A percentile compares a stretch with the other conserved stretches of the same genome.
Evolutionary conservation across 2,113 vertebrate genomes (phyloP).

Genomic region (Stomatorhinus ivindoensis): DNA sequence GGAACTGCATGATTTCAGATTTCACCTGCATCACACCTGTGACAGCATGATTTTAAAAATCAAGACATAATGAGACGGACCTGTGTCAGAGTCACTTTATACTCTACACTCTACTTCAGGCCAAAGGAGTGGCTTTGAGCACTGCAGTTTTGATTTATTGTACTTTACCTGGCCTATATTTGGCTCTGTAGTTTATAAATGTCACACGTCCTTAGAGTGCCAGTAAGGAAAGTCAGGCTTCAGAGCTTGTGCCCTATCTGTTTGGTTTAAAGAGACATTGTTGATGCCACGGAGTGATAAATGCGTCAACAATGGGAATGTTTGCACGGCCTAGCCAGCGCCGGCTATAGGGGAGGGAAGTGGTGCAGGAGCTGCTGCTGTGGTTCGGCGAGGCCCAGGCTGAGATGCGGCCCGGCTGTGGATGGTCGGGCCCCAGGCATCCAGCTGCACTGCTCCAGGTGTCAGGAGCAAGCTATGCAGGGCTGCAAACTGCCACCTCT

Average conservation of each 20-base stretch:
- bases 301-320: constrained; percentile 15
- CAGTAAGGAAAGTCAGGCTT: neutral
- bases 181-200: neutral
- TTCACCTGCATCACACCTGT: neutral
- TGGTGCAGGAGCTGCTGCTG: neutral
- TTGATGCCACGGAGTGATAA: constrained; percentile 10
- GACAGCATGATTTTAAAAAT: neutral
- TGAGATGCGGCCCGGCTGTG: neutral
- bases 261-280: constrained; percentile 16
- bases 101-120: neutral
- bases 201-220: neutral
- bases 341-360: neutral
- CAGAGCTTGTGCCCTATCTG: neutral
- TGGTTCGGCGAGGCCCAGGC: neutral
- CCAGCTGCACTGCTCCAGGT: neutral
- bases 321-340: neutral
- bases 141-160: neutral
- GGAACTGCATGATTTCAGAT: neutral
- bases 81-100: neutral
- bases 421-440: neutral
- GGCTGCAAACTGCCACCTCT: neutral
- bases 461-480: neutral
- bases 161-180: neutral
- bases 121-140: neutral
- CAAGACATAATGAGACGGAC: neutral